Base-by-base conservation (phyloP, 2,888 invertebrate genomes). In the Suillia variegata region DNA sequence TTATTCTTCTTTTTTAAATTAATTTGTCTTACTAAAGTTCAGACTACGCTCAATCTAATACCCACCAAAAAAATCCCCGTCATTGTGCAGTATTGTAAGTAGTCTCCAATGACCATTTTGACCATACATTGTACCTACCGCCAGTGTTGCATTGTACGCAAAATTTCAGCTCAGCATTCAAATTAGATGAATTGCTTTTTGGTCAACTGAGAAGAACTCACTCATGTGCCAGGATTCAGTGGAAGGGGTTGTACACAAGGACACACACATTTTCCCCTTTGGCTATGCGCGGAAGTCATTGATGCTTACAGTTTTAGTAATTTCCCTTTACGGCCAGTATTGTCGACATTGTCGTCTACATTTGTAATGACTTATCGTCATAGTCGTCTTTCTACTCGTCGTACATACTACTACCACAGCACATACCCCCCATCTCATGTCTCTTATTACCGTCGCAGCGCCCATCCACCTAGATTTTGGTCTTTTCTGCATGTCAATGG, bases 101-200 rank as follows among this genome's bases (percentile, higher is more conserved):
- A 60, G 64, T 67, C 67, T 67, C 67, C 64, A 62, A 64, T 65
- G 65, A 64, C 67, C 67, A 56, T 54, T 31, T 56, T 52, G 52
- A 52, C 52, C 52, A 52, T 50, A 50, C 52, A 13, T 15, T 33
- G 2, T n/a, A 12, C 18, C 33, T 17, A 52, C 55, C 52, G 59
- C 62, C 61, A 59, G 54, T 48, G 59, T 60, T 59, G 55, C 45
- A 59, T 56, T 59, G 56, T 51, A 50, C 42, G 33, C 57, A 54
- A 45, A 61, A 50, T 48, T 48, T 2, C 50, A 50, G 4, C 22
- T 3, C 31, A 64, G 72, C 77, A 78, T 78, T 79, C 76, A 78
- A 78, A 78, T 78, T 78, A 78, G 77, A 78, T 79, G 79, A 78
- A 78, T 79, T 76, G 79, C 79, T 71, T 75, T 67, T 63, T 62